Evolutionary conservation across 2,797 vertebrate species (phyloP), one percentile per base, ranked within the genome.

Genomic region (Pogoniulus pusillus): DNA sequence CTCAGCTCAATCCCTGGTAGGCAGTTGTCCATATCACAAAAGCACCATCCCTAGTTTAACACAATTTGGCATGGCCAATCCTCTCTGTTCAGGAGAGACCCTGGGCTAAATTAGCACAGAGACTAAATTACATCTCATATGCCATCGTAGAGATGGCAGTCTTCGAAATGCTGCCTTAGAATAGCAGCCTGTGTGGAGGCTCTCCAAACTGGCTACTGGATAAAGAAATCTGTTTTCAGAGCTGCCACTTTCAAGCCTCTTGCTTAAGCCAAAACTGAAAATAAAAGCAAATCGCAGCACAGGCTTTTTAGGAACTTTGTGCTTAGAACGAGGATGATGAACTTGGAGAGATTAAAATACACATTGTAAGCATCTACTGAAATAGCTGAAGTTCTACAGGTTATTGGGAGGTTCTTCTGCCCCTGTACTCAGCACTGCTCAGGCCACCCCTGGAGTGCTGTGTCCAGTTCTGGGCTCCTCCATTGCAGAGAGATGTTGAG

Each of bases 151-250:
- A 80, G 91, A 95, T 87, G 92, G 93, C 96, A 79, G 94, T 83
- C 92, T 96, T 92, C 80, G 53, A 79, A 90, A 74, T 73, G 91
- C 89, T 65, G 81, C 94, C 95, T 96, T 77, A 60, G 91, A 95
- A 93, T 82, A 93, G 89, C 82, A 93, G 94, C 87, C 93, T 45
- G 89, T 82, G 96, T 95, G 96, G 95, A 97, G 16, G 24, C 15
- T 58, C 93, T 97, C 97, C 97, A 97, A 95, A 72, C 97, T 97
- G 97, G 97, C 97, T 96, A 83, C 90, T 73, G 92, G 96, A 97
- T 96, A 97, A 97, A 97, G 97, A 96, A 97, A 97, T 95, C 96
- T 97, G 96, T 92, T 96, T 94, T 82, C 96, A 90, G 96, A 96
- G 95, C 89, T 74, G 93, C 93, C 86, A 85, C 71, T 41, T 97